Conservation (phyloP, 2,888 invertebrate genomes). For the Nudaria mundana region DNA sequence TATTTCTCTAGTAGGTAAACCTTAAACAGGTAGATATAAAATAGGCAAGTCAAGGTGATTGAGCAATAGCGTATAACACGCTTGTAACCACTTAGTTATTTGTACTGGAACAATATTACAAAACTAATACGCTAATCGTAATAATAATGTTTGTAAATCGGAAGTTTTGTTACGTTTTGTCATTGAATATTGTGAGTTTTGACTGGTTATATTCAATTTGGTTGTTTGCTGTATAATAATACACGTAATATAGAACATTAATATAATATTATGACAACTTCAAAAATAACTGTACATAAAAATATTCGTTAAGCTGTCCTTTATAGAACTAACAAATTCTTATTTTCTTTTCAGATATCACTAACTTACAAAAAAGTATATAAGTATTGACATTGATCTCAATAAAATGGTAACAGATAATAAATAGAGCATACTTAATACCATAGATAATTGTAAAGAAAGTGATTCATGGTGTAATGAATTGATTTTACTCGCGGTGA, state of each 20-base stretch:
- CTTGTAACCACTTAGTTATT: slow-evolving; percentile 29
- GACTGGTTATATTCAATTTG: too few relatives aligned
- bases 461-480: slow-evolving; percentile 41
- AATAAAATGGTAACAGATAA: slow-evolving; percentile 41
- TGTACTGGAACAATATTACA: slow-evolving; percentile 34
- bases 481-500: slow-evolving; percentile 60
- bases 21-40: slow-evolving; percentile 24
- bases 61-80: slow-evolving; percentile 32
- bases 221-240: too few relatives aligned
- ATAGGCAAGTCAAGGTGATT: slow-evolving; percentile 21
- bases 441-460: slow-evolving; percentile 36
- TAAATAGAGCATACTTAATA: slow-evolving; percentile 51
- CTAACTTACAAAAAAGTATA: slow-evolving; percentile 33
- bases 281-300: neutral
- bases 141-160: slow-evolving; percentile 35
- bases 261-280: neutral
- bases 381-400: slow-evolving; percentile 25
- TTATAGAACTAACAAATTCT: too few relatives aligned
- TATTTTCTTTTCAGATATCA: too few relatives aligned
- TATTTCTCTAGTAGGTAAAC: slow-evolving; percentile 20
- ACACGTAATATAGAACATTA: neutral
- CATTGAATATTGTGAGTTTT: too few relatives aligned
- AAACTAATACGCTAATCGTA: slow-evolving; percentile 31
- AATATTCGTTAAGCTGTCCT: too few relatives aligned
- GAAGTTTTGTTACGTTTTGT: slow-evolving; percentile 8